Conservation (phyloP, 1,140 invertebrate species). For the Calephelis virginiensis region DNA sequence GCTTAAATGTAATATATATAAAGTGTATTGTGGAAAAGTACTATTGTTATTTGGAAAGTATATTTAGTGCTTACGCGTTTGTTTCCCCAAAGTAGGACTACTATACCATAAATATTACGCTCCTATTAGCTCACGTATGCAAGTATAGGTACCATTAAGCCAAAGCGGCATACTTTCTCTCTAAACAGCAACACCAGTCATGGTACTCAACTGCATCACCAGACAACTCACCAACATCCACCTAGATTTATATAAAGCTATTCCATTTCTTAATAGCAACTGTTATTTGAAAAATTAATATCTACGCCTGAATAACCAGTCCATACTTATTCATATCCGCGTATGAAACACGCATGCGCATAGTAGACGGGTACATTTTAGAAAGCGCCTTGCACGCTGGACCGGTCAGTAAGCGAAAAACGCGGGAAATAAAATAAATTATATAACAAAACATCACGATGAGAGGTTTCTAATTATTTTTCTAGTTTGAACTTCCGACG, state of each 20-base stretch:
- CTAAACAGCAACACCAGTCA: neutral
- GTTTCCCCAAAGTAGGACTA: no score
- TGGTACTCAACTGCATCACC: neutral
- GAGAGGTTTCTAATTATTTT: conserved; percentile 40
- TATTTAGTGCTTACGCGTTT: no score
- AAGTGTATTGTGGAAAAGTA: no score
- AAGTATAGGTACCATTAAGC: neutral
- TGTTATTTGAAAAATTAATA: conserved; percentile 20
- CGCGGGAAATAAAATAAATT: conserved; percentile 36
- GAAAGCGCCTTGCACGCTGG: conserved; percentile 66
- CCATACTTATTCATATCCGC: conserved; percentile 54
- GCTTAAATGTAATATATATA: no score
- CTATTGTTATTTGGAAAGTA: no score
- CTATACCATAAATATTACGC: neutral
- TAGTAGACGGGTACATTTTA: conserved; percentile 50
- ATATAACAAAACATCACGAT: conserved; percentile 28
- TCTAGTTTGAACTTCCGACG: conserved; percentile 60
- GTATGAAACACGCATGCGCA: conserved; percentile 58
- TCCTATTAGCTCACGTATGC: neutral
- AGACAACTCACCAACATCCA: neutral
- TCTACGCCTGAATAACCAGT: conserved; percentile 45
- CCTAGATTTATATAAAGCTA: conserved; percentile 15
- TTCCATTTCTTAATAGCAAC: conserved; percentile 8
- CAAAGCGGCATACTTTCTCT: neutral
- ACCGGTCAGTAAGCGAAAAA: conserved; percentile 55